A percentile compares a stretch with the other conserved stretches of the same genome.
Conservation (phyloP, 2,113 vertebrate species). For the Eclectus roratus region DNA sequence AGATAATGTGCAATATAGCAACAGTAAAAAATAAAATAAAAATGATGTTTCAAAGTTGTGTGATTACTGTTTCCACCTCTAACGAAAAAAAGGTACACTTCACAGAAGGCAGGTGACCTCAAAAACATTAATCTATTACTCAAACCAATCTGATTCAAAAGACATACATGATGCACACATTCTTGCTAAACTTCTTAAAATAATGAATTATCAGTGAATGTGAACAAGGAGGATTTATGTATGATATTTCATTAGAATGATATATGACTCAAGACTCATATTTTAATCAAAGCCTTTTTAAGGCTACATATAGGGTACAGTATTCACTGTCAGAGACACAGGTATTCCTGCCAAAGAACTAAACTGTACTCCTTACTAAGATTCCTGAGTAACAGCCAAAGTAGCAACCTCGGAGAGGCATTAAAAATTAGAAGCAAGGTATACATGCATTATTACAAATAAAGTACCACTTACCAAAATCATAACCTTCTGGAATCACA, state of each 20-base stretch:
- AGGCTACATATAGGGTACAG: not conserved
- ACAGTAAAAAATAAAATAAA: not conserved
- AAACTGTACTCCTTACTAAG: not conserved
- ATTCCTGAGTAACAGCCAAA: not conserved
- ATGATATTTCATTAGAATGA: not conserved
- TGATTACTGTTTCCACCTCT: not conserved
- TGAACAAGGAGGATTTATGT: not conserved
- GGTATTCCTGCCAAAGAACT: not conserved
- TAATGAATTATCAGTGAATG: not conserved
- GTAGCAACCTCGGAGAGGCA: not conserved
- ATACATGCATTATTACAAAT: not conserved
- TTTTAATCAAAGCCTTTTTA: not conserved
- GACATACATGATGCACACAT: accelerated
- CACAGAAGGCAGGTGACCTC: not conserved
- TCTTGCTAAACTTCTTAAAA: not conserved
- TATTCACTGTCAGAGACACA: not conserved
- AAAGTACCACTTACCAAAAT: constrained; percentile 85
- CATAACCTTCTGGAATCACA: constrained; percentile 78
- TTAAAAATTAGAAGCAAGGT: not conserved
- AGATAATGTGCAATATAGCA: not conserved
- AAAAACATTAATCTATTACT: not conserved
- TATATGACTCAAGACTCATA: not conserved
- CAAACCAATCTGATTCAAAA: not conserved
- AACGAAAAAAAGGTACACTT: not conserved
- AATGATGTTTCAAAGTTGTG: not conserved